These are phyloP conservation scores for Odiellus spinosus DNA, from an alignment of 2,888 invertebrate species.

Conservation along the genomic window DNA sequence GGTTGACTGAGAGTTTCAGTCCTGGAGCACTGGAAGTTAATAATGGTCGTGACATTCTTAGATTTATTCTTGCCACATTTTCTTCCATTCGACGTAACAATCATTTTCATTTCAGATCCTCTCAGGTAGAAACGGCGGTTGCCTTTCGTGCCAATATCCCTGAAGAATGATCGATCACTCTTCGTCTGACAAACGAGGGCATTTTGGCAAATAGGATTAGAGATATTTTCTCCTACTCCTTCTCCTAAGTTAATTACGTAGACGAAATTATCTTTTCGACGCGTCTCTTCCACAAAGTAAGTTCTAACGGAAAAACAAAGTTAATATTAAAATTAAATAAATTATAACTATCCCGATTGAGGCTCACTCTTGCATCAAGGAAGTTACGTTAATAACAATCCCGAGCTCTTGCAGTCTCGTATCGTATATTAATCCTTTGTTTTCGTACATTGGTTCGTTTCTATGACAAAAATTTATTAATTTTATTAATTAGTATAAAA, in stretches of 20 bases:
- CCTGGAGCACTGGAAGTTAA: slow-evolving; percentile 14
- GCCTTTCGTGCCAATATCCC: slow-evolving; percentile 18
- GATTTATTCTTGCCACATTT: slow-evolving; percentile 17
- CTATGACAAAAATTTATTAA: slow-evolving; percentile 1
- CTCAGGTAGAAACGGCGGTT: slow-evolving; percentile 10
- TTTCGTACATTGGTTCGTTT: slow-evolving; percentile 9
- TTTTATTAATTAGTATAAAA: too few relatives aligned
- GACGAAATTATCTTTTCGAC: slow-evolving; percentile 10
- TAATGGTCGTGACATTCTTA: slow-evolving; percentile 18
- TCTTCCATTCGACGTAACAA: slow-evolving; percentile 8
- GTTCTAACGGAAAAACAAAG: slow-evolving; percentile 4
- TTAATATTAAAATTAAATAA: neutral
- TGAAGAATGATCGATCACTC: slow-evolving; percentile 4
- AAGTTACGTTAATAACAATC: neutral
- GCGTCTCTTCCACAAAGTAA: slow-evolving; percentile 7
- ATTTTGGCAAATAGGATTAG: slow-evolving; percentile 7
- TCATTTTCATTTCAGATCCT: slow-evolving; percentile 15
- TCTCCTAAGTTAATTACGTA: slow-evolving; percentile 15
- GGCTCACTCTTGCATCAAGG: neutral
- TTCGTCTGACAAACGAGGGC: slow-evolving; percentile 20
- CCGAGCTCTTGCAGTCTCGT: slow-evolving; percentile 2
- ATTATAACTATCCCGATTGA: neutral
- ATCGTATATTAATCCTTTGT: slow-evolving; percentile 12
- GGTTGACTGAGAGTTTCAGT: slow-evolving; percentile 14
- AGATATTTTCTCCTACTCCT: neutral